Evolutionary conservation across 2,797 vertebrate genomes (phyloP), one percentile per base, ranked within the genome.

Genomic region (Cyprinella venusta): DNA sequence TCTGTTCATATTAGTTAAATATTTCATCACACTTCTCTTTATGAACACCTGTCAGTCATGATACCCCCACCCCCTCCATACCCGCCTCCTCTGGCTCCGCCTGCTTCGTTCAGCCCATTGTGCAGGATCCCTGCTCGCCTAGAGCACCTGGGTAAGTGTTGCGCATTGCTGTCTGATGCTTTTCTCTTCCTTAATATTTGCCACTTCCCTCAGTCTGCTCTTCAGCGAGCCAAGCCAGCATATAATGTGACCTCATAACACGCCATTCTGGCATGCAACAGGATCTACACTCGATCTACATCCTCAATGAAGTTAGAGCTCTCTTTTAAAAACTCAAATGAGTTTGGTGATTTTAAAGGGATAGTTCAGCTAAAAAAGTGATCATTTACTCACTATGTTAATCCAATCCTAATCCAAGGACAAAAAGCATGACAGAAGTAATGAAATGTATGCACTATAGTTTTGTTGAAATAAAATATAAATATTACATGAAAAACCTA

Each of bases 101-200:
- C 89, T 3, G 86, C 89, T 36, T 88, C 91, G 0, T 67, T 87
- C 86, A 88, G 87, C 54, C 79, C 87, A 6, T 80, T 84, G 76
- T 75, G 85, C 86, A 87, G 88, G 89, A 90, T 94, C 86, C 93
- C 93, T 88, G 91, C 93, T 83, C 91, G 90, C 26, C 92, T 94
- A 0, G 77, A 94, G 87, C 93, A 94, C 84, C 91, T 95, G 89
- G 94, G 94, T 94, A 90, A 94, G 93, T 87, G 50, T 13, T 0
- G 13, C 40, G 33, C 54, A 8, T 68, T 54, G 61, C 42, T 61
- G 15, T 30, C 76, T 76, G 59, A 33, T 13, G 13, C 24, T 52
- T 26, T 56, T 54, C 40, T 74, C 42, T 74, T 65, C n/a, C 70
- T 79, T 54, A 45, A 63, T 40, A n/a, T 80, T 30, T 50, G 50